Evolutionary conservation across 2,888 invertebrate genomes (phyloP).

Genomic region (Drosophila parthenogenetica): DNA sequence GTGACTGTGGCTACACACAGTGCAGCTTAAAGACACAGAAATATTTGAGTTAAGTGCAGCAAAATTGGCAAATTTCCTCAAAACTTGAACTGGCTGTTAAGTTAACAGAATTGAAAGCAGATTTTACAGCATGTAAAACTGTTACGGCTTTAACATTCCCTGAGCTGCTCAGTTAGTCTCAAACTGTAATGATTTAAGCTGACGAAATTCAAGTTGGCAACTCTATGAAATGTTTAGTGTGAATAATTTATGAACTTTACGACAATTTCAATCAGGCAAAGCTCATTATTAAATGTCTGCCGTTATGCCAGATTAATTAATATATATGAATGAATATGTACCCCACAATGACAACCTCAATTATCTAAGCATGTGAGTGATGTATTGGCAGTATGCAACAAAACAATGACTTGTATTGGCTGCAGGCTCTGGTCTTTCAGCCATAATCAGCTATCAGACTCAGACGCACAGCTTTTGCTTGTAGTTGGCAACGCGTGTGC

Average conservation of each 20-base stretch:
- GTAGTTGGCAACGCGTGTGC: constrained; percentile 34
- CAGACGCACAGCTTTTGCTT: constrained; percentile 9
- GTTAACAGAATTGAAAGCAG: background rate
- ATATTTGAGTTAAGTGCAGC: background rate
- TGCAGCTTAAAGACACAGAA: constrained; percentile 25
- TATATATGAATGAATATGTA: constrained; percentile 1
- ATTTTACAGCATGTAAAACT: too few species aligned
- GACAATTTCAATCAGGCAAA: constrained; percentile 3
- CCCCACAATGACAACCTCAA: background rate
- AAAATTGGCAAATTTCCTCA: too few species aligned
- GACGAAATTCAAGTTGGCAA: background rate
- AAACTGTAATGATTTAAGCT: constrained; percentile 1
- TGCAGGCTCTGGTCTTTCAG: background rate
- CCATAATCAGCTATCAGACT: constrained; percentile 27
- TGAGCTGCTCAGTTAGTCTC: background rate
- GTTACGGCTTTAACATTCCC: background rate
- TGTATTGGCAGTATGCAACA: constrained; percentile 7
- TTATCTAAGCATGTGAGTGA: constrained; percentile 1
- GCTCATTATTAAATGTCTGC: background rate
- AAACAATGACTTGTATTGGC: constrained; percentile 6
- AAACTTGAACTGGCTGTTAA: too few species aligned
- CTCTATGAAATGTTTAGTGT: background rate
- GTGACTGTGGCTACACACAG: constrained; percentile 37
- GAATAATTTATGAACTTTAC: constrained; percentile 1
- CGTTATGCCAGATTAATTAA: constrained; percentile 3